Evolutionary conservation across 1,140 invertebrate species (phyloP), one percentile per base, ranked within the genome.

Genomic region (Copidosoma floridanum): DNA sequence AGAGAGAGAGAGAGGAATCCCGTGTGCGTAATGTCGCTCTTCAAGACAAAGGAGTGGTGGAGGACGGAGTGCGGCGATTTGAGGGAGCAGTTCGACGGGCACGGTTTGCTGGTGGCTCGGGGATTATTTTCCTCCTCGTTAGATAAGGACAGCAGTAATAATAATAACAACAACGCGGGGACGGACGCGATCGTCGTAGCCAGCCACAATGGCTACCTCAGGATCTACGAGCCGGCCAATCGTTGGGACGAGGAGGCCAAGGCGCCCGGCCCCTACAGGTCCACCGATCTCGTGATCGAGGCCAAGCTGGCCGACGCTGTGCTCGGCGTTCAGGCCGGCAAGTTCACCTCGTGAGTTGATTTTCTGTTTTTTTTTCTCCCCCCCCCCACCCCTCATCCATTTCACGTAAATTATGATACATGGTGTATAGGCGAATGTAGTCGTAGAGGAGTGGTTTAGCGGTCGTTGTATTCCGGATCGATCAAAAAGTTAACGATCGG

Each of bases 41-140:
- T 93, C 76, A 91, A 89, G 81, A 84, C 85, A 1, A 82, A 88
- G 68, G 89, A 91, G 61, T 88, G 88, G 82, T 93, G 91, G 91
- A 82, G 83, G 20, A 85, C 85, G 6, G 76, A 82, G 14, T 86
- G 83, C 65, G 87, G 86, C 14, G 81, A 83, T 26, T 78, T 84
- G 27, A 87, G 89, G 66, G 78, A 76, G 41, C 89, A 87, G 75
- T 84, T 63, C 77, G 89, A 18, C 81, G 82, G 11, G 85, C 88
- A 71, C 76, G 92, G 44, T 86, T 89, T 65, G 29, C n/a, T 63
- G 11, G 18, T 63, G 0, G 29, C 35, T 2, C 27, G 11, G 10
- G 3, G 26, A 0, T 27, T 63, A 7, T 40, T 63, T 24, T n/a
- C n/a, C n/a, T n/a, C n/a, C n/a, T n/a, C n/a, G n/a, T n/a, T n/a